Conservation (phyloP, 2,888 invertebrate species). For the Eledone cirrhosa region DNA sequence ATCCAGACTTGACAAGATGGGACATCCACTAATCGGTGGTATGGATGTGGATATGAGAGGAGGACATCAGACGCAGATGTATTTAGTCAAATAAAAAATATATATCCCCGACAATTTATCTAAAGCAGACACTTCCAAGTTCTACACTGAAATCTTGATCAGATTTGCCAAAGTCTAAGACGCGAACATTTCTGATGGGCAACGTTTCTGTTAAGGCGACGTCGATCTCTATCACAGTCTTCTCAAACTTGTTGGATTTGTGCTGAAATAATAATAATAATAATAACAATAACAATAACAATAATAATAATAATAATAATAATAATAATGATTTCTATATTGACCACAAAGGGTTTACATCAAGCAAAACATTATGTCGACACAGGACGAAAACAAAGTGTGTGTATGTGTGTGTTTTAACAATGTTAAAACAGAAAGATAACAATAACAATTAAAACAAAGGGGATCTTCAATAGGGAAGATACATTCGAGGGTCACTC, state of each 20-base stretch:
- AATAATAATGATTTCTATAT: no score
- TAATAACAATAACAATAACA: not conserved
- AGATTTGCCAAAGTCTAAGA: conserved; percentile 79
- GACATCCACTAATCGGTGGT: no score
- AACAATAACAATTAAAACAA: no score
- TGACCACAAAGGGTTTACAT: no score
- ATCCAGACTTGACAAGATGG: no score
- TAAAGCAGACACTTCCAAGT: conserved; percentile 85
- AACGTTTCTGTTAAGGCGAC: conserved; percentile 79
- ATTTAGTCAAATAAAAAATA: no score
- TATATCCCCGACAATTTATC: conserved; percentile 31
- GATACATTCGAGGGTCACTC: no score
- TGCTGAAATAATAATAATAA: conserved; percentile 69
- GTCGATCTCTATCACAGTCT: conserved; percentile 78
- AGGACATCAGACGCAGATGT: no score
- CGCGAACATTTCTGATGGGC: conserved; percentile 83
- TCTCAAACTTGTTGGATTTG: conserved; percentile 77
- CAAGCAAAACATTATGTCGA: not conserved
- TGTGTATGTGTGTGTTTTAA: not conserved
- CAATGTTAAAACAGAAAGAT: not conserved
- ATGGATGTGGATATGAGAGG: no score
- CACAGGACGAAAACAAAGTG: not conserved
- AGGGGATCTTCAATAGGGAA: not conserved
- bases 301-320: not conserved
- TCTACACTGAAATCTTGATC: conserved; percentile 85